These are phyloP conservation scores for Zhengitettix transpicula DNA, from an alignment of 2,888 invertebrate genomes.

Conservation along the genomic window DNA sequence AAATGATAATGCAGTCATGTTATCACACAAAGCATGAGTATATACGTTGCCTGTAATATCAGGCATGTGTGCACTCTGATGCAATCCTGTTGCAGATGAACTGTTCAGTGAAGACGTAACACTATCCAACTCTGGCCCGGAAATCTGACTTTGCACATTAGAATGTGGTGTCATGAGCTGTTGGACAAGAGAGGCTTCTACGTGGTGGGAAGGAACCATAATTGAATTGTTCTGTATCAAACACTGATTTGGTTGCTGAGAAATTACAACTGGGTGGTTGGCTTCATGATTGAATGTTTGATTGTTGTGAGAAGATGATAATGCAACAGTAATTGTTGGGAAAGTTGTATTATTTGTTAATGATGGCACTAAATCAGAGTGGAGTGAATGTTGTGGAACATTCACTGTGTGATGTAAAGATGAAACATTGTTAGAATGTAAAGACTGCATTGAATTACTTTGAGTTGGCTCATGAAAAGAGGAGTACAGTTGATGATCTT, in stretches of 20 bases:
- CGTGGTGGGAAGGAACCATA: neutral
- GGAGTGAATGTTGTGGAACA: too few relatives aligned
- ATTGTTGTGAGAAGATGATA: neutral
- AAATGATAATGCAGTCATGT: too few relatives aligned
- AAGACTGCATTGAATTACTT: neutral
- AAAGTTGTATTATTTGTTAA: too few relatives aligned
- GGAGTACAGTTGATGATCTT: neutral
- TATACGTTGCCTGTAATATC: too few relatives aligned
- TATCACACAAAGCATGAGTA: too few relatives aligned
- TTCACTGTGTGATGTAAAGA: neutral
- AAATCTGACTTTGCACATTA: neutral
- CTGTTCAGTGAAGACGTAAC: too few relatives aligned
- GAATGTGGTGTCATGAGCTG: neutral
- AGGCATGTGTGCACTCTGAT: too few relatives aligned
- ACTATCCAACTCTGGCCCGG: too few relatives aligned
- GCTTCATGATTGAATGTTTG: neutral
- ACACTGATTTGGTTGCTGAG: slow-evolving; percentile 1
- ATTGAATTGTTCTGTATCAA: neutral
- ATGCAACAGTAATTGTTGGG: neutral
- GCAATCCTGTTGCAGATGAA: too few relatives aligned
- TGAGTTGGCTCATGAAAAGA: neutral
- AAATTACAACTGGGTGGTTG: neutral
- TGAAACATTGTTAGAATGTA: neutral
- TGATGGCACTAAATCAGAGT: too few relatives aligned
- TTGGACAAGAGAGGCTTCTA: neutral